Base-by-base conservation (phyloP, 2,797 vertebrate genomes). In the Mormyrus hasselquistii region DNA sequence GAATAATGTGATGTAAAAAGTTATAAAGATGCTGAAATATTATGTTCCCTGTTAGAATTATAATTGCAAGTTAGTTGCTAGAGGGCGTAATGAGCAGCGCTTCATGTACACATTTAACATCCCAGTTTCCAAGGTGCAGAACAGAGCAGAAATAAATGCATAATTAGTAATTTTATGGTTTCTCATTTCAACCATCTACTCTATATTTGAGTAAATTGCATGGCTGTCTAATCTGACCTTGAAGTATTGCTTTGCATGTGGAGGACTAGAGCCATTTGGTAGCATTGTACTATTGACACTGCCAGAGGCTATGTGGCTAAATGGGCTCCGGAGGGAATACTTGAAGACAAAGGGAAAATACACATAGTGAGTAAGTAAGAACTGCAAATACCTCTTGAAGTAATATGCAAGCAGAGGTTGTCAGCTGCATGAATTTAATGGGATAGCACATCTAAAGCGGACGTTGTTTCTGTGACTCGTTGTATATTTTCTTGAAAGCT, bases 251-350 rank as follows among this genome's bases (percentile, higher is more conserved):
- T 73, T 89, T 57, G 83, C 82, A 83, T 47, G 25, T 8, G 47
- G 49, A 52, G 34, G 62, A 55, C 57, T 16, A 5, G 59, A 89
- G 85, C 85, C 62, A 7, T 86, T 87, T 57, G 83, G 85, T 73
- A 41, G 53, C 53, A 53, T 10, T 89, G 88, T 76, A 69, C 85
- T 89, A 89, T 73, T 57, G 88, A 87, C 88, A 22, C 8, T 73
- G 69, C 69, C 69, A 38, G 34, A 38, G 14, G 25, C 34, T 34
- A 44, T 89, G 53, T 86, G n/a, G 44, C 34, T 53, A 89, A 89
- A 89, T 76, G 49, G 53, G 50, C 14, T 86, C 83, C 47, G 22
- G 29, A 50, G 47, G 50, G 82, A 87, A 89, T 84, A 87, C 25
- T 22, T 22, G 84, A 55, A 86, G 62, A 53, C 44, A 83, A 86